Evolutionary conservation across 2,113 vertebrate species (phyloP).

Genomic region (Chaetodon auriga): DNA sequence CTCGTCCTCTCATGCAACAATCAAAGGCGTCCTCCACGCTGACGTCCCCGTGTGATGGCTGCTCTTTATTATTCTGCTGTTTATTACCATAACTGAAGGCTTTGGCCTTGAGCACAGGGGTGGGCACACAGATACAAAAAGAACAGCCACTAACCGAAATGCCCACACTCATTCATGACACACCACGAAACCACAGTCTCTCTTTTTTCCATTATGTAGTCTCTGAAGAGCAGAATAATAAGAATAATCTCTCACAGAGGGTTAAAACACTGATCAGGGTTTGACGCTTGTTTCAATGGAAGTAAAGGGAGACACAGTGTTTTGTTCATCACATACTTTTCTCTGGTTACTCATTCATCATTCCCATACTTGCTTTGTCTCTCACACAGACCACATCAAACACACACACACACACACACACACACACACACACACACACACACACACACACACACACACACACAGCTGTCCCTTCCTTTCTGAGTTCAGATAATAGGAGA

Average conservation of each 20-base stretch:
- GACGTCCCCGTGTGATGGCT: not conserved
- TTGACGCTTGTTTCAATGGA: not conserved
- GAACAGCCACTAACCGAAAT: not conserved
- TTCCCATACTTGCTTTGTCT: not conserved
- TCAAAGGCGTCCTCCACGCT: conserved; percentile 18
- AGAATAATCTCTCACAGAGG: not conserved
- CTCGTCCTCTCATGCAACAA: not conserved
- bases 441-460: not conserved
- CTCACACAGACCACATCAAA: not conserved
- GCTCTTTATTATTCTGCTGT: conserved; percentile 15
- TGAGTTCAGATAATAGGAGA: conserved; percentile 17
- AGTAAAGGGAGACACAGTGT: not conserved
- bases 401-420: not conserved
- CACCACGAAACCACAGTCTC: not conserved
- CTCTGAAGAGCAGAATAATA: not conserved
- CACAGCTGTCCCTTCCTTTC: conserved; percentile 1
- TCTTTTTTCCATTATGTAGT: not conserved
- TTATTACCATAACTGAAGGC: conserved; percentile 18
- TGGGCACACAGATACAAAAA: not conserved
- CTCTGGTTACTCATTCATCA: not conserved
- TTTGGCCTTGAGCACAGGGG: conserved; percentile 7
- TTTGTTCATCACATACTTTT: not conserved
- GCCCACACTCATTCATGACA: not conserved
- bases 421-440: conserved; percentile 2
- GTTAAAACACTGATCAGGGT: not conserved